Conservation (phyloP, 2,113 vertebrate genomes). For the Mirounga angustirostris region DNA sequence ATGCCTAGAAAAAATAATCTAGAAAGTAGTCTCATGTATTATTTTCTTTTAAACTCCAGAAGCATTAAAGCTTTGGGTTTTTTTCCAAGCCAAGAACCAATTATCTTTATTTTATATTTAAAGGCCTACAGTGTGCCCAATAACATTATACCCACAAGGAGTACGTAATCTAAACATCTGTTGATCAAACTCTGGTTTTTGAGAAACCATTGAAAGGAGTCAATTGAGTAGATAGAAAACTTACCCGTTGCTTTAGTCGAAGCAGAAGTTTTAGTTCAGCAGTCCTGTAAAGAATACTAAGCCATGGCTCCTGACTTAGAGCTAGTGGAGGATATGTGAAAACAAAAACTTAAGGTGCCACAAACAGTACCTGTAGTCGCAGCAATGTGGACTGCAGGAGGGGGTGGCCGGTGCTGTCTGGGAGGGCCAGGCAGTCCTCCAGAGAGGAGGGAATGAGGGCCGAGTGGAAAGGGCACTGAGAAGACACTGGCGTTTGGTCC, state of each 20-base stretch:
- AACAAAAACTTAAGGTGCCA: neutral
- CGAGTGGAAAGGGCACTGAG: neutral
- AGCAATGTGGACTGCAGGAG: neutral
- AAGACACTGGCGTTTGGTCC: neutral
- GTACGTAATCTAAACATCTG: neutral
- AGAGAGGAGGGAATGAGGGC: neutral
- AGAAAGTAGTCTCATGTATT: neutral
- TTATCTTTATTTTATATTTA: slow-evolving; percentile 14
- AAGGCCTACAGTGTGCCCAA: neutral
- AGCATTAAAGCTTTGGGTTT: slow-evolving; percentile 44
- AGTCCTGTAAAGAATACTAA: neutral
- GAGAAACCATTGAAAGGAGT: slow-evolving; percentile 41
- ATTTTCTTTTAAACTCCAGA: slow-evolving; percentile 52
- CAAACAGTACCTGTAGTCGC: neutral
- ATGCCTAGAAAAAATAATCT: slow-evolving; percentile 13
- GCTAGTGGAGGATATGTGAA: neutral
- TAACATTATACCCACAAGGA: neutral
- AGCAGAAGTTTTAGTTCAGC: neutral
- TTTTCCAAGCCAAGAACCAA: neutral
- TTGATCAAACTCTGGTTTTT: slow-evolving; percentile 26
- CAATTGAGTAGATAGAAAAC: neutral
- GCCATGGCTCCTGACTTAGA: neutral
- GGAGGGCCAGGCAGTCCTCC: too few species aligned
- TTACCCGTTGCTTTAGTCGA: neutral
- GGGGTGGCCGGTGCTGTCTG: too few species aligned